Percentiles rank a stretch among this genome's conserved stretches.
phyloP scores from a whole-genome alignment of 2,888 invertebrate species.

The Drosophila mulleri region DNA sequence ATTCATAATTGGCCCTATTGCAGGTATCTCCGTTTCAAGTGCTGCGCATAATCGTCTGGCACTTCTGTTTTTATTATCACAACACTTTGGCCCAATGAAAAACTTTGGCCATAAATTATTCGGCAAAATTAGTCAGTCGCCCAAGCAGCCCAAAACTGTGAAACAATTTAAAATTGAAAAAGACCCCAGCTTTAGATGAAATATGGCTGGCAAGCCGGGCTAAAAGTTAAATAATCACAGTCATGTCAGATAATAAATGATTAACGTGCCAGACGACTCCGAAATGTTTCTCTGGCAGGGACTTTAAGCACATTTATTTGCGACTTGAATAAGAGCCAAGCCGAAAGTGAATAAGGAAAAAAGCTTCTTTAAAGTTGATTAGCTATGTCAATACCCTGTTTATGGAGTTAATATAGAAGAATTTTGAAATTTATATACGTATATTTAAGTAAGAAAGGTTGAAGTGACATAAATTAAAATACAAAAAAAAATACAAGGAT shows the following conservation, averaged over 20 bases:
- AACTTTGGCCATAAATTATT: constrained; percentile 75
- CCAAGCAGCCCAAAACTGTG: constrained; percentile 14
- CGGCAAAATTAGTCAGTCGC: constrained; percentile 61
- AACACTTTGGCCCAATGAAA: constrained; percentile 35
- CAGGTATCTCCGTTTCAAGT: constrained; percentile 35
- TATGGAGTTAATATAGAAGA: too few species aligned
- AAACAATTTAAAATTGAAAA: constrained; percentile 45
- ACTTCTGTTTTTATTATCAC: constrained; percentile 41
- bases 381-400: background rate
- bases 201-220: constrained; percentile 55
- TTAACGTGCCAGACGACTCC: constrained; percentile 56
- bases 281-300: constrained; percentile 8
- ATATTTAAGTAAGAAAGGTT: too few species aligned
- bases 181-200: constrained; percentile 61
- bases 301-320: constrained; percentile 62
- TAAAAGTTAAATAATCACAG: constrained; percentile 78
- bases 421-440: too few species aligned
- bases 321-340: constrained; percentile 10
- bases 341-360: background rate
- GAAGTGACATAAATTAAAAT: too few species aligned
- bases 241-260: constrained; percentile 80
- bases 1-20: constrained; percentile 5
- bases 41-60: constrained; percentile 66
- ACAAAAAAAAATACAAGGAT: too few species aligned
- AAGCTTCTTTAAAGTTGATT: constrained; percentile 22